A percentile compares a stretch with the other conserved stretches of the same genome.
phyloP scores from a whole-genome alignment of 2,797 vertebrate genomes.

The Thripadectes ignobilis region DNA sequence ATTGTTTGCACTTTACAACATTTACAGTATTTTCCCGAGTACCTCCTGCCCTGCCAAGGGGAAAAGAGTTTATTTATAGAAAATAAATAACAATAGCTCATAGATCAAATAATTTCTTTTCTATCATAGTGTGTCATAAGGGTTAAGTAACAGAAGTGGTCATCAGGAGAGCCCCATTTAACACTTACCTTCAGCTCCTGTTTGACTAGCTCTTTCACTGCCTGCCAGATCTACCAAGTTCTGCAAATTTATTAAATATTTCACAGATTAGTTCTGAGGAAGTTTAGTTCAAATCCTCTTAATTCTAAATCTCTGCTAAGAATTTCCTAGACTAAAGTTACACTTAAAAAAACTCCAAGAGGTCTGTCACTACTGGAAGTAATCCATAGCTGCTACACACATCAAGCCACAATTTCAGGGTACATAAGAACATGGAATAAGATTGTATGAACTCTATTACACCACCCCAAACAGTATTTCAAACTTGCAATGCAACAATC shows the following conservation, averaged over 20 bases:
- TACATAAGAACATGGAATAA: background rate
- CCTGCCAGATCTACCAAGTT: conserved; percentile 97
- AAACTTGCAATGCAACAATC: background rate
- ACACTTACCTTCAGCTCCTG: conserved; percentile 90
- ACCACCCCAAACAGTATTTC: background rate
- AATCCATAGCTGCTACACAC: background rate
- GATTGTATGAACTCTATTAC: background rate
- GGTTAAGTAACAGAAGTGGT: background rate
- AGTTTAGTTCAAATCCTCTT: background rate
- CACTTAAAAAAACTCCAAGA: background rate
- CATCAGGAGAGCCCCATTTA: background rate
- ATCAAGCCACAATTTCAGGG: background rate
- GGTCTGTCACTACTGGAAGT: background rate
- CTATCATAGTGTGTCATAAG: background rate
- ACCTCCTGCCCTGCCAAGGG: background rate
- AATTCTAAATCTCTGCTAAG: background rate
- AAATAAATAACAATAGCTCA: background rate
- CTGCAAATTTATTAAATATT: conserved; percentile 71
- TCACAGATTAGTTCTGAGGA: background rate
- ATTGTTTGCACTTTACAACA: background rate
- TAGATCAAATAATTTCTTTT: background rate
- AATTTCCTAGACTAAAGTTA: background rate
- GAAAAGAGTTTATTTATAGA: background rate
- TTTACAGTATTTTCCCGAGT: background rate
- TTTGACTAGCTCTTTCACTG: conserved; percentile 94